These are phyloP conservation scores for Falco novaeseelandiae DNA, from an alignment of 2,797 vertebrate species.

Conservation along the genomic window DNA sequence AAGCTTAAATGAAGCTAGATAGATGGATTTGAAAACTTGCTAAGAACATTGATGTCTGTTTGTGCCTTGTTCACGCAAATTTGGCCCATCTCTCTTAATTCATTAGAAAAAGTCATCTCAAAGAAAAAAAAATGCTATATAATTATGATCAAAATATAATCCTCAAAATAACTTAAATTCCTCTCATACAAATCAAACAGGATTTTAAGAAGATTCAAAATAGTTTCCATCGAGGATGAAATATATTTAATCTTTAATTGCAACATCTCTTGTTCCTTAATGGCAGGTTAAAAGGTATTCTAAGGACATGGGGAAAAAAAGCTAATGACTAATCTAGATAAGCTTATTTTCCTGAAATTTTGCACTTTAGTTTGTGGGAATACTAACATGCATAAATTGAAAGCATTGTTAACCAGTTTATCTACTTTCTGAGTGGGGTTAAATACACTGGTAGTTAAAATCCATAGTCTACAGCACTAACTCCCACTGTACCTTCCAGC, in stretches of 20 bases:
- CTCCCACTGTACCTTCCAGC: neutral
- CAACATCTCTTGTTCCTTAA: neutral
- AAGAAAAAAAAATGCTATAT: neutral
- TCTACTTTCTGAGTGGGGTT: neutral
- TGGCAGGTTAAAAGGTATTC: neutral
- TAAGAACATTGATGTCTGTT: neutral
- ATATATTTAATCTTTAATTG: neutral
- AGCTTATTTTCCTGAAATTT: constrained; percentile 2
- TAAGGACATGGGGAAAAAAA: neutral
- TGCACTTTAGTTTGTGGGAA: neutral
- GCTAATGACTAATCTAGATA: neutral
- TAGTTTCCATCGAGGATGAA: neutral
- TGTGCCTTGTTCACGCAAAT: neutral
- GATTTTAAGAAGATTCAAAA: constrained; percentile 1
- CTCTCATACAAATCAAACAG: neutral
- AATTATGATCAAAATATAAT: neutral
- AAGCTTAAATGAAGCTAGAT: neutral
- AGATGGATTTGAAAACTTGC: neutral
- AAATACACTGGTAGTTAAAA: neutral
- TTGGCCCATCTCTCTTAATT: neutral
- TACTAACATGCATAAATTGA: neutral
- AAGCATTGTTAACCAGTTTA: neutral
- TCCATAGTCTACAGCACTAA: neutral
- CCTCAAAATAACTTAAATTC: neutral
- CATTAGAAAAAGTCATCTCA: neutral